Conservation (phyloP, 2,113 vertebrate genomes). For the Orientallactaga bullata region DNA sequence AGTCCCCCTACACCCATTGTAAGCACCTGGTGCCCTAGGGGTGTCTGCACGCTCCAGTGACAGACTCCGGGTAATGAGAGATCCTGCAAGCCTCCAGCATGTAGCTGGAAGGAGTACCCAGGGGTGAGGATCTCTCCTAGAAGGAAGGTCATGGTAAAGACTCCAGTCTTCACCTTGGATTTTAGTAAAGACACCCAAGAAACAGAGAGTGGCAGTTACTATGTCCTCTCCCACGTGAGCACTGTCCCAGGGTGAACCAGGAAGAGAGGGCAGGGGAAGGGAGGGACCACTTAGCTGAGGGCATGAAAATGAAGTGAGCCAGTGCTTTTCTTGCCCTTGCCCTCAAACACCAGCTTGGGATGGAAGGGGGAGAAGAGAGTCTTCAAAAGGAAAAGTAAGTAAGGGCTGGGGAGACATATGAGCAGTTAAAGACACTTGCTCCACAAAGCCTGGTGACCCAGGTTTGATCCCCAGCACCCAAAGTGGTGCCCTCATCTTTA, state of each 20-base stretch:
- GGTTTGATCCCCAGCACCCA: too few relatives aligned
- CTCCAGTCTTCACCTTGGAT: background rate
- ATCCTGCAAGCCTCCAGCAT: background rate
- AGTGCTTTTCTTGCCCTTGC: background rate
- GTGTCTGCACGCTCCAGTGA: background rate
- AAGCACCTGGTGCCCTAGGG: background rate
- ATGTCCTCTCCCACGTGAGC: background rate
- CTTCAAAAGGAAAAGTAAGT: background rate
- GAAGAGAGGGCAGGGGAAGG: too few relatives aligned
- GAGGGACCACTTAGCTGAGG: background rate
- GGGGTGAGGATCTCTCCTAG: background rate
- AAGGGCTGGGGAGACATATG: too few relatives aligned
- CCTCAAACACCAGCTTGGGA: background rate
- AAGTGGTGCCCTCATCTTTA: too few relatives aligned
- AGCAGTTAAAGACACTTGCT: too few relatives aligned
- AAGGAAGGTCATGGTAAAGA: background rate
- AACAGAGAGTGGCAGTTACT: rapidly evolving
- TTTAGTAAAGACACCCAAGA: background rate
- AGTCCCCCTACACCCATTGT: too few relatives aligned
- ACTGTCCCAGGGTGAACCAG: background rate
- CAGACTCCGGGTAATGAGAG: background rate
- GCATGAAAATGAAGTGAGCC: background rate
- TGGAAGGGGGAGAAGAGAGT: background rate
- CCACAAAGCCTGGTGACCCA: too few relatives aligned
- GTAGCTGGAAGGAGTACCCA: background rate